Base-by-base conservation (phyloP, 1,140 invertebrate genomes). In the Teleopsis dalmanni region DNA sequence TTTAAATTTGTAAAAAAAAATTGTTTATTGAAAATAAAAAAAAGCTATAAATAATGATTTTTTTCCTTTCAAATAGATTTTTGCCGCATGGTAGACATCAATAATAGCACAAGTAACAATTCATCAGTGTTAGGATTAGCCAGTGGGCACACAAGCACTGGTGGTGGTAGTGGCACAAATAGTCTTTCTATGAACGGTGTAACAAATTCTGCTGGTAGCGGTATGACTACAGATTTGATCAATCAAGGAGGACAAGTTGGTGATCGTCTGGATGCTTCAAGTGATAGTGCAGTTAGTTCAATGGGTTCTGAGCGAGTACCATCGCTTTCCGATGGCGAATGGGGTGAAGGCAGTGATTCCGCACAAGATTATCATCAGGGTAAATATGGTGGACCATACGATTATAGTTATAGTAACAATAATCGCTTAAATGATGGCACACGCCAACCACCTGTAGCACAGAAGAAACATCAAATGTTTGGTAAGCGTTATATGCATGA, bases 391-490 rank as follows among this genome's bases (percentile, higher is more conserved):
- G 75, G 84, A 56, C 83, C 85, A 10, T 89, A 87, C 58, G 85
- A 87, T 56, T 86, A 83, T 53, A 81, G 78, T 51, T 84, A 83
- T 57, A 69, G 59, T 58, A 45, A 41, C 27, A 47, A 46, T 37
- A 57, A 62, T 25, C 56, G 59, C 27, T 45, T 61, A 11, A 58
- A 51, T 18, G 35, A 55, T 19, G 68, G 59, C 47, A 73, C 64
- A 5, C 71, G 74, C 22, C 69, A 81, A 58, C 74, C 84, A 54
- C 78, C 84, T 33, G 81, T 89, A n/a, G 84, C 88, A 1, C 88
- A 91, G 65, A 92, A 93, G 74, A 93, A 92, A 68, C 88, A 92
- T 69, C 88, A 92, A 56, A 83, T 92, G 81, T 93, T 89, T 65
- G 90, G 88, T 11, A 91, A 91, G 62, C 70, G 88, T 54, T 87